Percentiles rank a stretch among this genome's conserved stretches.
Conservation (phyloP, 92 coral and sea anemone genomes). For the Chrysogorgia sp. region DNA sequence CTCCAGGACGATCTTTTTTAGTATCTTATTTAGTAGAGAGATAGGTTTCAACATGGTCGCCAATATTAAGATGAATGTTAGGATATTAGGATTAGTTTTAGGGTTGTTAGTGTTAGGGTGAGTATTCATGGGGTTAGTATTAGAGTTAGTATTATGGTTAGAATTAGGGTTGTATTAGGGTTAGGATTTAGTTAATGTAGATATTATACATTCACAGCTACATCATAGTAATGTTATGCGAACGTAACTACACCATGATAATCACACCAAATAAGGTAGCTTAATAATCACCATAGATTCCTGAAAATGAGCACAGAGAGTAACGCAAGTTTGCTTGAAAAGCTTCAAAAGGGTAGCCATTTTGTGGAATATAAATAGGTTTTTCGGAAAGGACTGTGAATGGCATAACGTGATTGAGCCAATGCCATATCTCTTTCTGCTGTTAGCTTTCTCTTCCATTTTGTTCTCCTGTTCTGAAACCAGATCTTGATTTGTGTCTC, state of each 20-base stretch:
- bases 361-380: conserved; percentile 32
- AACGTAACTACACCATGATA: neutral
- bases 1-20: too few relatives aligned
- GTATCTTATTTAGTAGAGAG: too few relatives aligned
- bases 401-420: conserved; percentile 46
- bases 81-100: too few relatives aligned
- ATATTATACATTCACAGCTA: too few relatives aligned
- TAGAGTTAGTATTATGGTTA: too few relatives aligned
- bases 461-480: conserved; percentile 66
- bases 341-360: conserved; percentile 23
- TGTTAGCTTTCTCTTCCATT: conserved; percentile 66
- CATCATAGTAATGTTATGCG: too few relatives aligned
- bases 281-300: conserved; percentile 38
- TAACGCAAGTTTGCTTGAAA: conserved; percentile 42
- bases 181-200: too few relatives aligned
- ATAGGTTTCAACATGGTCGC: too few relatives aligned
- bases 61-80: too few relatives aligned
- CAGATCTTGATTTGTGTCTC: conserved; percentile 64
- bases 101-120: too few relatives aligned
- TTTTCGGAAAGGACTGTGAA: conserved; percentile 35
- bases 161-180: too few relatives aligned
- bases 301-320: conserved; percentile 36
- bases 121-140: too few relatives aligned
- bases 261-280: neutral
- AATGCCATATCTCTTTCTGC: conserved; percentile 57